These are phyloP conservation scores for Apocheima hispidaria DNA, from an alignment of 2,888 invertebrate species.

Conservation along the genomic window DNA sequence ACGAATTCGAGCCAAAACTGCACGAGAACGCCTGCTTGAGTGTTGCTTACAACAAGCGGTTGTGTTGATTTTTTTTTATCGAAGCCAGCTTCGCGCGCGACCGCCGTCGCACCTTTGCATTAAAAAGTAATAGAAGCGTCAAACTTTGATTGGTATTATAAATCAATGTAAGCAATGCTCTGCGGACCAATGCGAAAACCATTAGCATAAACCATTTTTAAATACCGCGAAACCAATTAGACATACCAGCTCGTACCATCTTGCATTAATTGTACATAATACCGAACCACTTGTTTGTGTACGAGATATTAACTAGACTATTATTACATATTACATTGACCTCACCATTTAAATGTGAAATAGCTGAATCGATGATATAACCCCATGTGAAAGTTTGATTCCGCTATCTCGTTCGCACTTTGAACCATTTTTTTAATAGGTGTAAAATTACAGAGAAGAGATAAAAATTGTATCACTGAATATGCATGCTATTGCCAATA, in stretches of 20 bases:
- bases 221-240: constrained; percentile 8
- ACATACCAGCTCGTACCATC: not conserved
- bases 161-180: not conserved
- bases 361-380: too few relatives aligned
- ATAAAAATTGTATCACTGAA: too few relatives aligned
- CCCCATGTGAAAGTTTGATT: too few relatives aligned
- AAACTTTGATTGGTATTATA: constrained; percentile 1
- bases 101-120: constrained; percentile 36
- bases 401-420: too few relatives aligned
- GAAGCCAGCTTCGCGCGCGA: constrained; percentile 58
- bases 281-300: not conserved
- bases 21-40: constrained; percentile 52
- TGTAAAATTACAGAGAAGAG: too few relatives aligned
- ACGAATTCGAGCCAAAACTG: constrained; percentile 64
- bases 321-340: too few relatives aligned
- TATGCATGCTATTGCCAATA: too few relatives aligned
- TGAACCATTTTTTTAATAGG: too few relatives aligned
- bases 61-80: constrained; percentile 70
- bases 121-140: constrained; percentile 55
- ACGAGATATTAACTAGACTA: not conserved
- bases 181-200: constrained; percentile 2
- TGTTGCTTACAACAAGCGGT: constrained; percentile 56
- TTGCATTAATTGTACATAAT: not conserved
- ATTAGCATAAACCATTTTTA: too few relatives aligned
- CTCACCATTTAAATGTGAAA: too few relatives aligned